Evolutionary conservation across 1,140 invertebrate genomes (phyloP).

Genomic region (Ylistrum balloti): DNA sequence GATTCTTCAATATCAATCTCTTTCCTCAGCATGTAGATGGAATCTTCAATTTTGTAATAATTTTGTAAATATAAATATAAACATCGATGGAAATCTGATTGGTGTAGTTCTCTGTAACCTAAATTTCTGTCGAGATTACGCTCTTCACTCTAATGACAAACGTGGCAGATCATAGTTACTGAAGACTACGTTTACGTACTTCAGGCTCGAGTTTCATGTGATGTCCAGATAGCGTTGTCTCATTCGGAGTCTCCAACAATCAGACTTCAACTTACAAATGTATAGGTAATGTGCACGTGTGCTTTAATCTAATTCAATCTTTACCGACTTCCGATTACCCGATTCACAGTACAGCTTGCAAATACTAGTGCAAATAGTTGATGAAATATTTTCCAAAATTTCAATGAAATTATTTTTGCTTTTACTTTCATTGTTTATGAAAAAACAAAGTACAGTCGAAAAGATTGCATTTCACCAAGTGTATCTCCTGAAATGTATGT

Average conservation of each 20-base stretch:
- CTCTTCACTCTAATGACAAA: background rate
- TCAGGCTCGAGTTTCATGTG: background rate
- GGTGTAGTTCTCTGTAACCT: background rate
- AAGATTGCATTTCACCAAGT: background rate
- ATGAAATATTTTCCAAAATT: background rate
- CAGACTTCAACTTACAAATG: background rate
- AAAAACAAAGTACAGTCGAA: background rate
- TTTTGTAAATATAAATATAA: background rate
- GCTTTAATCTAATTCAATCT: background rate
- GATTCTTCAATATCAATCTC: constrained; percentile 35
- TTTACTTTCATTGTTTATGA: background rate
- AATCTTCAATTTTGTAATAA: background rate
- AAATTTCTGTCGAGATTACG: background rate
- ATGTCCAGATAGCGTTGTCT: constrained; percentile 12
- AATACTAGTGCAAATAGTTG: background rate
- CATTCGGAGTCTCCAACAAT: background rate
- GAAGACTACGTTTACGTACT: background rate
- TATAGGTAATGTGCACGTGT: background rate
- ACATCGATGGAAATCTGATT: background rate
- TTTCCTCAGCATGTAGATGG: background rate
- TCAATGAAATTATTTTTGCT: background rate
- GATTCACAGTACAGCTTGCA: background rate
- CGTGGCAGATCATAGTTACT: background rate
- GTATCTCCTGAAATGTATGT: background rate
- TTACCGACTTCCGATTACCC: background rate